Conservation (phyloP, 2,113 vertebrate genomes). For the Stegostoma tigrinum region DNA sequence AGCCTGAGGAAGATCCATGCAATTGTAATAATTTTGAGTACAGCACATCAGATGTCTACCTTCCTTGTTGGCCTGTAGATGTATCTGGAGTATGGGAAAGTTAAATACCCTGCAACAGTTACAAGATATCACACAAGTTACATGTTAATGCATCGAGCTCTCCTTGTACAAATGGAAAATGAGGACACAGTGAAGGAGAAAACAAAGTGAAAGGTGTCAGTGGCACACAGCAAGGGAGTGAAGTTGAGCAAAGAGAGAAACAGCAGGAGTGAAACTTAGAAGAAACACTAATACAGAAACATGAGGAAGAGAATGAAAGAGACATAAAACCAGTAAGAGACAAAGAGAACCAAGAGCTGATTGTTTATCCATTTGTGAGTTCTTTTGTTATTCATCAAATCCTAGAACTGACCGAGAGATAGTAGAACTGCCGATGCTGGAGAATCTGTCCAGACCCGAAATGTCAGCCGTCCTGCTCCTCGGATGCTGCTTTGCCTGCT, state of each 20-base stretch:
- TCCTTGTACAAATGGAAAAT: background rate
- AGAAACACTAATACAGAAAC: background rate
- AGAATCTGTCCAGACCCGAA: too few species aligned
- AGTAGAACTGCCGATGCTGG: too few species aligned
- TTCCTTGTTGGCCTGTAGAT: background rate
- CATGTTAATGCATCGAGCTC: background rate
- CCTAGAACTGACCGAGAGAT: background rate
- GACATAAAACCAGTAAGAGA: background rate
- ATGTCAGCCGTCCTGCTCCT: too few species aligned
- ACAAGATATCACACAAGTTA: background rate
- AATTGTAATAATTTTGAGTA: background rate
- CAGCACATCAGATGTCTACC: background rate
- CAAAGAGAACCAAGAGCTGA: background rate
- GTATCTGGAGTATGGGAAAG: background rate
- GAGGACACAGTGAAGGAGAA: background rate
- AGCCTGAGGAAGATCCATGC: background rate
- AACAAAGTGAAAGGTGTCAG: background rate
- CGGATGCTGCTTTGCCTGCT: too few species aligned
- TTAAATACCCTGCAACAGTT: background rate
- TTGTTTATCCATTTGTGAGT: background rate
- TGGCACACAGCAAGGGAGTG: background rate
- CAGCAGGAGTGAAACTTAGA: background rate
- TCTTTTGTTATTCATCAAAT: background rate
- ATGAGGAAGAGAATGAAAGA: background rate
- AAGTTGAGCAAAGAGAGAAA: background rate